Base-by-base conservation (phyloP, 2,888 invertebrate genomes). In the Drosophila crucigera region DNA sequence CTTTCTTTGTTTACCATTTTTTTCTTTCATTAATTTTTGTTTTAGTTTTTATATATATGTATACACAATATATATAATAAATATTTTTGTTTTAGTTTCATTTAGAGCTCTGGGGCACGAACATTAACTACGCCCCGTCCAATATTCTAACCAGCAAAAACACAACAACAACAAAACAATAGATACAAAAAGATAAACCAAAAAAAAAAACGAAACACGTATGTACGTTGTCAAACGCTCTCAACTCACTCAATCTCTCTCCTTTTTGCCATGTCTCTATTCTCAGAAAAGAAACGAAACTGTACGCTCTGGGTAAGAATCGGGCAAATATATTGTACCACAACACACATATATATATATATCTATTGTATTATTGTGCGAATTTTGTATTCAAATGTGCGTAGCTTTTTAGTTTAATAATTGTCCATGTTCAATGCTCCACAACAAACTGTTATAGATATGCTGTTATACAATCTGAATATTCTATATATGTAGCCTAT, bases 341-440 rank as follows among this genome's bases (percentile, higher is more conserved):
- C 69, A 69, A 55, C 55, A 59, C 30, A 64, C 56, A 71, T 64
- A 9, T 41, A 41, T 16, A 30, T 30, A 30, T 30, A 47, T 47
- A 47, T 47, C 25, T 47, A 47, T 16, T 58, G 60, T 62, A 68
- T 60, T 67, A 59, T 50, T 75, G 71, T 79, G 59, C 76, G 64
- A 80, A 59, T 68, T 67, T 72, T 61, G 60, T 85, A 73, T 65
- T 73, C 73, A 84, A 59, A 73, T 82, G 87, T 84, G 88, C 73
- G 89, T 89, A 84, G 75, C 72, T 79, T 89, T 73, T 82, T 87
- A 72, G 79, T 79, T 76, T 71, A 53, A 59, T 58, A 50, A 61
- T 54, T 84, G 76, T 86, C 74, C 69, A 72, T 83, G 80, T 87
- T 84, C 73, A 71, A 79, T 79, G 82, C 78, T 85, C 68, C 73